These are phyloP conservation scores for Blera fallax DNA, from an alignment of 2,888 invertebrate species.

Conservation along the genomic window DNA sequence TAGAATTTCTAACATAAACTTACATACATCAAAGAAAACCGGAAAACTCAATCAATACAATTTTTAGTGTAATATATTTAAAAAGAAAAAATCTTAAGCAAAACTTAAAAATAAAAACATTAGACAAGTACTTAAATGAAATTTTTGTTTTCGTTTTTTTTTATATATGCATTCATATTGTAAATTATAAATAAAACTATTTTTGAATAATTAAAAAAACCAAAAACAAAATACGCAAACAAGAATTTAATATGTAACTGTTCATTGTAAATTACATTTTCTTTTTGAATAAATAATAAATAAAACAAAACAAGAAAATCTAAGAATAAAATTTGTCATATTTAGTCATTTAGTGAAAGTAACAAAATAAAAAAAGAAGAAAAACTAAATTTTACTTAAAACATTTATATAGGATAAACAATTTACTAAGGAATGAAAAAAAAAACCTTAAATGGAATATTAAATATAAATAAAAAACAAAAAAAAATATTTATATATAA, in stretches of 20 bases:
- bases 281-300: constrained; percentile 20
- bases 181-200: constrained; percentile 63
- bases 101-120: neutral
- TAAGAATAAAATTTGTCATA: constrained; percentile 60
- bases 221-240: constrained; percentile 21
- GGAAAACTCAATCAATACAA: constrained; percentile 62
- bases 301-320: constrained; percentile 26
- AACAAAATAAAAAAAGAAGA: neutral
- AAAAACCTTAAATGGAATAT: neutral
- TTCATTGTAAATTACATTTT: constrained; percentile 63
- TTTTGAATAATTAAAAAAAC: constrained; percentile 63
- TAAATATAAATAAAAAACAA: constrained; percentile 30
- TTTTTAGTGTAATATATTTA: constrained; percentile 46
- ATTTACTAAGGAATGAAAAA: constrained; percentile 33
- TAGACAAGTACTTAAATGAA: neutral
- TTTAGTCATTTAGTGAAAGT: constrained; percentile 50
- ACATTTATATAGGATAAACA: constrained; percentile 54
- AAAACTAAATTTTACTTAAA: constrained; percentile 32
- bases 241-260: constrained; percentile 67
- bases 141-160: constrained; percentile 38
- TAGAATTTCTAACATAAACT: constrained; percentile 27
- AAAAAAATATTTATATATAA: constrained; percentile 49
- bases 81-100: neutral
- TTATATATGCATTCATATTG: constrained; percentile 35
- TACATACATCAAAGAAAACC: constrained; percentile 40